phyloP scores from a whole-genome alignment of 2,113 vertebrate genomes.

The Semicossyphus pulcher region DNA sequence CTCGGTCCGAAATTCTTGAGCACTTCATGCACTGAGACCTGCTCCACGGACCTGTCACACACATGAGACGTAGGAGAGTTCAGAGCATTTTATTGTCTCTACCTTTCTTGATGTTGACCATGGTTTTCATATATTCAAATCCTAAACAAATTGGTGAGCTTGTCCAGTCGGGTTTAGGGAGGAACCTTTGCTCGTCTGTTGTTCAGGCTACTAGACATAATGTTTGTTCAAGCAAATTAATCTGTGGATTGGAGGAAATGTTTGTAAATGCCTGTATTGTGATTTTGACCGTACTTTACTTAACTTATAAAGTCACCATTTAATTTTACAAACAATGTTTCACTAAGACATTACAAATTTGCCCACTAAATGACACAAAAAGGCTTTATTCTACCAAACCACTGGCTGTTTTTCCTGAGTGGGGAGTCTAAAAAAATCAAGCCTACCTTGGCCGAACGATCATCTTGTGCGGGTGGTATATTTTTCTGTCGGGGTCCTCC shows the following conservation, averaged over 20 bases:
- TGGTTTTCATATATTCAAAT: too few relatives aligned
- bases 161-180: not conserved
- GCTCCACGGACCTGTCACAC: constrained; percentile 50
- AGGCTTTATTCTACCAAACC: too few relatives aligned
- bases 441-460: constrained; percentile 73
- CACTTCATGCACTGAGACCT: constrained; percentile 72
- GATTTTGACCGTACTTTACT: too few relatives aligned
- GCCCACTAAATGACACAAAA: too few relatives aligned
- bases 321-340: too few relatives aligned
- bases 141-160: not conserved
- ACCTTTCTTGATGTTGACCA: too few relatives aligned
- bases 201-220: not conserved
- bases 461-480: constrained; percentile 71
- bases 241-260: too few relatives aligned
- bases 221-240: not conserved
- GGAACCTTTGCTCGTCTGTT: not conserved
- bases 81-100: too few relatives aligned
- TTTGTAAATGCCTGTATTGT: too few relatives aligned
- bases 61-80: not conserved
- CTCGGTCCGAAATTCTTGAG: constrained; percentile 3
- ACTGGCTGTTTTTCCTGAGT: too few relatives aligned
- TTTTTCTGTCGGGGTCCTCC: constrained; percentile 41
- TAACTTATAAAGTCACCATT: too few relatives aligned
- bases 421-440: not conserved
- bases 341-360: too few relatives aligned